Base-by-base conservation (phyloP, 1,140 invertebrate genomes). In the Rhyzopertha dominica region DNA sequence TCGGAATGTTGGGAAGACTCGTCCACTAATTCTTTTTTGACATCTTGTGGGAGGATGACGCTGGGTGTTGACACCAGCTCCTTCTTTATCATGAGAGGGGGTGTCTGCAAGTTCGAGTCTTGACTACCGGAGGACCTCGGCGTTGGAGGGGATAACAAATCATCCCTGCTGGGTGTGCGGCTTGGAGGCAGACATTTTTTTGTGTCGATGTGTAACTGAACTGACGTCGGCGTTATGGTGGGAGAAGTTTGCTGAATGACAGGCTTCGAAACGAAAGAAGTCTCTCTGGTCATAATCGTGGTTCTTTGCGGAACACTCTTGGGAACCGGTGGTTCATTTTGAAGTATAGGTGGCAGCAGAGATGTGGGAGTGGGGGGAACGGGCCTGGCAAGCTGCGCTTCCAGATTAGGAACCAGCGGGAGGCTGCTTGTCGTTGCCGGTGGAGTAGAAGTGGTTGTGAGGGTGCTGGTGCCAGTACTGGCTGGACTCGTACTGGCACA, bases 381-480 rank as follows among this genome's bases (percentile, higher is more conserved):
- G 1, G 84, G 83, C 32, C 81, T 72, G 1, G 82, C 83, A 44
- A 86, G 59, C 54, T 87, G 84, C 1, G 78, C 82, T 63, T 85
- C 83, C 41, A 87, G 58, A 1, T 82, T 86, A 16, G 80, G 78
- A 16, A 84, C 81, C n/a, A 66, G 55, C 74, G 79, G 1, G 80
- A 75, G 35, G 76, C 62, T 74, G 74, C 58, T 57, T 55, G 70
- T 59, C 49, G 44, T 32, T 59, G 63, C 52, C 56, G 68, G 43
- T 9, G 73, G 71, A 1, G 74, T 61, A 40, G n/a, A n/a, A n/a
- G n/a, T n/a, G n/a, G n/a, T n/a, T n/a, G n/a, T n/a, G n/a, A n/a
- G n/a, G 65, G 67, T 16, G 75, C 65, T 18, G 74, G 69, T 44
- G 71, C 71, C 54, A 62, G 69, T n/a, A n/a, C n/a, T n/a, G n/a